Percentiles rank a stretch among this genome's conserved stretches.
These are phyloP conservation scores for Austrofundulus limnaeus DNA, from an alignment of 2,113 vertebrate genomes.

Conservation along the genomic window DNA sequence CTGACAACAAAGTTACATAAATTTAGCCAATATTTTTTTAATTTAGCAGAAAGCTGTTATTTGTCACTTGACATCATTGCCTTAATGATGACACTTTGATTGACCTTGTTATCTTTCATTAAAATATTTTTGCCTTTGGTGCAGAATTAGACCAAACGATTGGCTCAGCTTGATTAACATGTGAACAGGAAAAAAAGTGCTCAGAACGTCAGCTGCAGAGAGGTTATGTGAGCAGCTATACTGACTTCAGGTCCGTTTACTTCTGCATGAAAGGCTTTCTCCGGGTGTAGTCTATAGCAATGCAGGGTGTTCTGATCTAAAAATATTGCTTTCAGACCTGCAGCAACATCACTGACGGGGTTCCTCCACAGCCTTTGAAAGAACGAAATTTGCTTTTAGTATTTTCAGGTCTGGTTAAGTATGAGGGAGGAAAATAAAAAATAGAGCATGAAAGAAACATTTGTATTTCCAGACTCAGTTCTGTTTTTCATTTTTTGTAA, in stretches of 20 bases:
- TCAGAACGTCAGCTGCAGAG: neutral
- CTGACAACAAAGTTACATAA: slow-evolving; percentile 32
- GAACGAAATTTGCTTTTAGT: neutral
- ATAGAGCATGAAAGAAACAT: no score
- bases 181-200: neutral
- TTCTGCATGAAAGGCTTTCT: slow-evolving; percentile 32
- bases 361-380: neutral
- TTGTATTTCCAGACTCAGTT: no score
- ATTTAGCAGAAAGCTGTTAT: slow-evolving; percentile 28
- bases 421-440: no score
- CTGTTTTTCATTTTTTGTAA: no score
- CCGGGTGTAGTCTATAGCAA: slow-evolving; percentile 32
- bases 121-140: slow-evolving; percentile 9
- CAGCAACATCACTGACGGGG: neutral
- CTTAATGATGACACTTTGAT: slow-evolving; percentile 30
- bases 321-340: slow-evolving; percentile 25
- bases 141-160: slow-evolving; percentile 28
- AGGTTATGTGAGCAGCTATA: neutral
- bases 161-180: slow-evolving; percentile 11
- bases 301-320: slow-evolving; percentile 8
- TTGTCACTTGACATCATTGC: slow-evolving; percentile 20
- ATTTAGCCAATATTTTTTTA: slow-evolving; percentile 13
- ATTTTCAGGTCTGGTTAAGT: no score
- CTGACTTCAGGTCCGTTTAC: slow-evolving; percentile 25
- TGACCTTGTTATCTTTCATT: slow-evolving; percentile 32